Evolutionary conservation across 2,797 vertebrate species (phyloP).

Genomic region (Smutsia gigantea): DNA sequence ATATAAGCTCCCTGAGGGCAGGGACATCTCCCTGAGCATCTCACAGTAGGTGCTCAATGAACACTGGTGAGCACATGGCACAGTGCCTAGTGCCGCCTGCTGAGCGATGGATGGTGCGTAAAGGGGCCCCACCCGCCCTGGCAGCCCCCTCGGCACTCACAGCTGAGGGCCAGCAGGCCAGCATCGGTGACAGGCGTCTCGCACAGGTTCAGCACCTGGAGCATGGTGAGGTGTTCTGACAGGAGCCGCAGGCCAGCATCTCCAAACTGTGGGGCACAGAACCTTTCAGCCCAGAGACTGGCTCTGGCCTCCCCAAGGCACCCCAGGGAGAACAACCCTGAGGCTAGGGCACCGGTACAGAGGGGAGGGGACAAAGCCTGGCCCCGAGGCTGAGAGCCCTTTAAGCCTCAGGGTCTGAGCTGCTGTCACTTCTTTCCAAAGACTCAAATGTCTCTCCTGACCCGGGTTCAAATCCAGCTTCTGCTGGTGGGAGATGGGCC

Average conservation of each 20-base stretch:
- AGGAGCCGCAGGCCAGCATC: slow-evolving; percentile 96
- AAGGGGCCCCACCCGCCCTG: neutral
- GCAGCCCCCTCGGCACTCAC: slow-evolving; percentile 87
- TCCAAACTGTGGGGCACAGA: slow-evolving; percentile 91
- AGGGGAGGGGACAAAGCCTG: neutral
- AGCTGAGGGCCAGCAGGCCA: slow-evolving; percentile 96
- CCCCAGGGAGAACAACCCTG: accelerated
- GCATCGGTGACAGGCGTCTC: slow-evolving; percentile 98
- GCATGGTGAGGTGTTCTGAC: slow-evolving; percentile 97
- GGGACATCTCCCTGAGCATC: accelerated
- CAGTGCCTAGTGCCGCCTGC: accelerated
- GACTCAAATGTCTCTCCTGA: neutral
- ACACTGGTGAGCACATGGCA: neutral
- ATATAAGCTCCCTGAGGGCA: accelerated
- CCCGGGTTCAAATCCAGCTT: neutral
- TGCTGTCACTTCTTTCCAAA: neutral
- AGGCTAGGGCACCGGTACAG: neutral
- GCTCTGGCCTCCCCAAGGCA: accelerated
- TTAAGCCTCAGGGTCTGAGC: neutral
- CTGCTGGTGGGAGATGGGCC: accelerated
- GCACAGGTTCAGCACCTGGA: slow-evolving; percentile 98
- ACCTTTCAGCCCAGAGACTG: neutral
- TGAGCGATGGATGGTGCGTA: accelerated
- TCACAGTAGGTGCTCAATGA: neutral
- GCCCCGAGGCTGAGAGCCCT: neutral